phyloP scores from a whole-genome alignment of 2,113 vertebrate genomes.

The Stigmatopora nigra region DNA sequence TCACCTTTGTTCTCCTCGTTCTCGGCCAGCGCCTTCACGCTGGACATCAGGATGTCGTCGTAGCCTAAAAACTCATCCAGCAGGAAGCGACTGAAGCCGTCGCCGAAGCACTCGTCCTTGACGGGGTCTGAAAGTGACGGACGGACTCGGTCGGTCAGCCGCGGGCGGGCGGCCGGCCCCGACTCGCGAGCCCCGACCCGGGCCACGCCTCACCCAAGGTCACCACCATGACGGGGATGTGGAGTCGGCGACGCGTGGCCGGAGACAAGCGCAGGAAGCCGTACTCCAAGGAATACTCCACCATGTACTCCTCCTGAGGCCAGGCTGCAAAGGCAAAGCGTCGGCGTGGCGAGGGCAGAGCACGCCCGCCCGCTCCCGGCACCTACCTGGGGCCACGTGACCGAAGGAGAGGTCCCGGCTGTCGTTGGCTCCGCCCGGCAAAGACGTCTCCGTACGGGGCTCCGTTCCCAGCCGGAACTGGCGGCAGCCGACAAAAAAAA shows the following conservation, averaged over 20 bases:
- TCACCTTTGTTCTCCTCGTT: constrained; percentile 96
- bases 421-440: constrained; percentile 69
- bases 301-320: constrained; percentile 95
- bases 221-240: constrained; percentile 97
- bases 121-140: constrained; percentile 74
- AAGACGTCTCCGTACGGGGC: constrained; percentile 79
- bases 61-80: constrained; percentile 93
- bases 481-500: not conserved
- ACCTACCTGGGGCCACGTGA: constrained; percentile 85
- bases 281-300: constrained; percentile 94
- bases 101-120: constrained; percentile 93
- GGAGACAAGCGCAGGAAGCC: constrained; percentile 94
- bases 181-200: no score
- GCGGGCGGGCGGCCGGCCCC: not conserved
- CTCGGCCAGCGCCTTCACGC: constrained; percentile 93
- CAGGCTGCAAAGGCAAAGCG: constrained; percentile 69
- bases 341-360: not conserved
- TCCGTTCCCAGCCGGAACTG: constrained; percentile 95
- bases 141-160: rapidly evolving
- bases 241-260: constrained; percentile 87
- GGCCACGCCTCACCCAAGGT: constrained; percentile 77
- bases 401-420: constrained; percentile 85
- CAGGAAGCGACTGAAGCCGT: constrained; percentile 91
- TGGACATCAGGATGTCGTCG: constrained; percentile 97
- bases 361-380: constrained; percentile 21